These are phyloP conservation scores for Cathartes aura DNA, from an alignment of 2,113 vertebrate genomes.

Conservation along the genomic window DNA sequence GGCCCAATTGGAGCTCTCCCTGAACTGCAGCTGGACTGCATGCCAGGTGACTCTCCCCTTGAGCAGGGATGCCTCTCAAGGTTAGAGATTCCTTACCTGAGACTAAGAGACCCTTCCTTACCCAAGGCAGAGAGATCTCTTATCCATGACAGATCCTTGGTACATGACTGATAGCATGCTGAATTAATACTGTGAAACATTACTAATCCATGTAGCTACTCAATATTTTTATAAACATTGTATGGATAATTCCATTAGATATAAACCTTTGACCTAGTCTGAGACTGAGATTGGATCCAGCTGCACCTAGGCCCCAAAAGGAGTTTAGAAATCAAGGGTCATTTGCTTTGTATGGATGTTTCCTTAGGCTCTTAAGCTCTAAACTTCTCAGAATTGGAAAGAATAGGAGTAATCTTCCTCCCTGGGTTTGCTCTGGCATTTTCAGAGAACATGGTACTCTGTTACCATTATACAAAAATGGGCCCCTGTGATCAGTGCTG, in stretches of 20 bases:
- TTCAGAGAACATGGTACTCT: background rate
- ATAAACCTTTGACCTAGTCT: background rate
- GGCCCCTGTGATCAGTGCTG: background rate
- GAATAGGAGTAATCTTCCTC: background rate
- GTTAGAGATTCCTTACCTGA: background rate
- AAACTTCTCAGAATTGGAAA: background rate
- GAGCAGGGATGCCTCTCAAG: background rate
- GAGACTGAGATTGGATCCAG: background rate
- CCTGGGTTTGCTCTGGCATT: background rate
- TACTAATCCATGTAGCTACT: background rate
- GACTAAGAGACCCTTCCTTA: background rate
- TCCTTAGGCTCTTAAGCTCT: background rate
- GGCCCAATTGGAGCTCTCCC: background rate
- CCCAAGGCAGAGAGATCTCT: background rate
- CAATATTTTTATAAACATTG: background rate
- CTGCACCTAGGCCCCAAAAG: background rate
- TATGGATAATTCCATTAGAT: background rate
- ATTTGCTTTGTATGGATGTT: background rate
- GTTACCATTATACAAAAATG: background rate
- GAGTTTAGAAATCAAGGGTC: background rate
- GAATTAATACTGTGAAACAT: background rate
- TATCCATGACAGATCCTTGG: fast-evolving
- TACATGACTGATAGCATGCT: background rate
- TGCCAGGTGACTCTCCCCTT: background rate
- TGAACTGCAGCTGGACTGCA: background rate